Percentiles rank a stretch among this genome's conserved stretches.
These are phyloP conservation scores for Myotis davidii DNA, from an alignment of 2,113 vertebrate species.

Conservation along the genomic window DNA sequence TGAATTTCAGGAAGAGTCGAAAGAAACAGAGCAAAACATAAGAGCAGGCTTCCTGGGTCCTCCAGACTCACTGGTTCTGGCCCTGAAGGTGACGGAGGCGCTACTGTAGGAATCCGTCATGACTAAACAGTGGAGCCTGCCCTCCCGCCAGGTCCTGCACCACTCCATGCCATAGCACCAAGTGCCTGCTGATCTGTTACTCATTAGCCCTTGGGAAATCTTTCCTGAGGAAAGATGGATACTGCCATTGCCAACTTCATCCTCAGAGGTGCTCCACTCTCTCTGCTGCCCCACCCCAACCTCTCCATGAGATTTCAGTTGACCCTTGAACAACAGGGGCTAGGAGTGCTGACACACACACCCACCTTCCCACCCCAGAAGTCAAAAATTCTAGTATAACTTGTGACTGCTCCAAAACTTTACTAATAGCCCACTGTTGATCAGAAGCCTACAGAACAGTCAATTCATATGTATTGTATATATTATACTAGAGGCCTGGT, in stretches of 20 bases:
- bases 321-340: neutral
- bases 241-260: neutral
- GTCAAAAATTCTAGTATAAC: no score
- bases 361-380: no score
- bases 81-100: neutral
- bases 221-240: neutral
- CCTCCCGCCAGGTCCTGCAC: neutral
- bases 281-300: neutral
- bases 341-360: neutral
- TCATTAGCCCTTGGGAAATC: neutral
- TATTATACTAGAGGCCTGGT: neutral
- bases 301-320: neutral
- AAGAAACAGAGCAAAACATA: neutral
- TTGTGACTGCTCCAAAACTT: neutral
- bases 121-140: fast-evolving
- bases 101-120: fast-evolving
- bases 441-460: neutral
- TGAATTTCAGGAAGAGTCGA: neutral
- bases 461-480: neutral
- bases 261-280: neutral
- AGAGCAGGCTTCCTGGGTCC: neutral
- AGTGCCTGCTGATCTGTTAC: neutral
- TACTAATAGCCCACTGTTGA: neutral
- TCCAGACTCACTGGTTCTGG: neutral
- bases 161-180: neutral